Evolutionary conservation across 30 jellyfish, hydroid and myxozoan genomes (phyloP).

Genomic region (Nemopilema nomurai): DNA sequence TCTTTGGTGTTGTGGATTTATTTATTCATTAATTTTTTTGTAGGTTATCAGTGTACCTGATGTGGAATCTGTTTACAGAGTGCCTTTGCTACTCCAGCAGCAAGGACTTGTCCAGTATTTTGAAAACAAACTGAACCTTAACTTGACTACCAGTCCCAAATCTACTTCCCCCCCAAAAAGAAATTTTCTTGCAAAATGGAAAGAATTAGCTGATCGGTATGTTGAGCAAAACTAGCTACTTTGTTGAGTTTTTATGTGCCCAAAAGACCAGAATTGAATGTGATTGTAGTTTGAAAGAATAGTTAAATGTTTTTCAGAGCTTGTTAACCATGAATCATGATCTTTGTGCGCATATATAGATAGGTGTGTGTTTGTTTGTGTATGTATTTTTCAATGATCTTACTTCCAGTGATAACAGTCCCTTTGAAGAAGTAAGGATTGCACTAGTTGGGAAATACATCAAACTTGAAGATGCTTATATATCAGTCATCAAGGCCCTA

Average conservation of each 20-base stretch:
- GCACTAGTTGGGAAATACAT: constrained; percentile 98
- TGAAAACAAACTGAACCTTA: constrained; percentile 59
- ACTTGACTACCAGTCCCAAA: constrained; percentile 27
- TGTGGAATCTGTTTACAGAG: constrained; percentile 88
- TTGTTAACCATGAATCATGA: neutral
- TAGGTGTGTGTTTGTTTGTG: too few species aligned
- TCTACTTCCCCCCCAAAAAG: constrained; percentile 22
- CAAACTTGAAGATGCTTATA: constrained; percentile 91
- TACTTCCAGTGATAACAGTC: constrained; percentile 63
- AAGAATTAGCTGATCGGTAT: constrained; percentile 93
- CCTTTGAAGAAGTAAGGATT: constrained; percentile 74
- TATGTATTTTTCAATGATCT: too few species aligned
- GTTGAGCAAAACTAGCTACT: too few species aligned
- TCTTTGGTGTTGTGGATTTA: too few species aligned
- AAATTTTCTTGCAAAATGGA: constrained; percentile 76
- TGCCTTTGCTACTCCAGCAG: constrained; percentile 79
- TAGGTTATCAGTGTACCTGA: constrained; percentile 95
- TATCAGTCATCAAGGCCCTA: constrained; percentile 88
- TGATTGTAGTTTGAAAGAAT: too few species aligned
- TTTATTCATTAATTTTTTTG: neutral
- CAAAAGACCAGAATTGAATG: too few species aligned
- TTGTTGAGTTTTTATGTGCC: neutral
- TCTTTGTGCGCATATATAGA: too few species aligned
- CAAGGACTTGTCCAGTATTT: constrained; percentile 79
- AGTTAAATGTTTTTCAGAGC: neutral